Conservation (phyloP, 1,140 invertebrate genomes). For the Trichonephila clavata region DNA sequence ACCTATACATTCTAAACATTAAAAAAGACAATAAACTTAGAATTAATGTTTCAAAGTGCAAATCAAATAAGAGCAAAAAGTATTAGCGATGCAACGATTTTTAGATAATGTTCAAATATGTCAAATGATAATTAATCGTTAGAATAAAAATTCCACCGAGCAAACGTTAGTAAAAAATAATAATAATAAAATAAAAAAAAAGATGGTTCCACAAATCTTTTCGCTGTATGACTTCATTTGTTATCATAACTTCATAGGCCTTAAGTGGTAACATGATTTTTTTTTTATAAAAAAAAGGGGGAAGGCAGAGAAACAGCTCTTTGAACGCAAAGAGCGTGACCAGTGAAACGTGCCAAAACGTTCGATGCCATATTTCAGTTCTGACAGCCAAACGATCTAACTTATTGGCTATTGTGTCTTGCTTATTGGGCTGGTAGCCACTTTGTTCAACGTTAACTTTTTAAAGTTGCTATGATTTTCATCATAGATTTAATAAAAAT, state of each 20-base stretch:
- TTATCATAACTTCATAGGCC: conserved; percentile 73
- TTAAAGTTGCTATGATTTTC: background rate
- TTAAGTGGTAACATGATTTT: conserved; percentile 69
- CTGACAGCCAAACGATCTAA: conserved; percentile 74
- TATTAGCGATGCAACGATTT: background rate
- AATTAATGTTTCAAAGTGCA: background rate
- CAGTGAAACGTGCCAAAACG: conserved; percentile 73
- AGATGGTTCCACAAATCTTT: conserved; percentile 28
- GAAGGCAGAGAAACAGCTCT: conserved; percentile 2
- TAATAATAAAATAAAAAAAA: conserved; percentile 9
- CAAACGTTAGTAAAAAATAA: conserved; percentile 1
- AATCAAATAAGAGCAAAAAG: background rate
- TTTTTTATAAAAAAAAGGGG: conserved; percentile 12
- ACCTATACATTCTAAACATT: background rate
- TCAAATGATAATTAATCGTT: conserved; percentile 2
- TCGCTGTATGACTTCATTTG: conserved; percentile 63
- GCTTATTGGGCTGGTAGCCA: conserved; percentile 53
- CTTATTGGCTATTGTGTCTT: conserved; percentile 75
- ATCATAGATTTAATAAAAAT: conserved; percentile 40
- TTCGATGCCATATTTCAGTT: conserved; percentile 72
- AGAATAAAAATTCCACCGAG: conserved; percentile 37
- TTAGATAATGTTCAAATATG: conserved; percentile 32
- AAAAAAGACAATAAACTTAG: background rate
- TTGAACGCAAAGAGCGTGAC: conserved; percentile 73
- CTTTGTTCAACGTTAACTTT: background rate